These are phyloP conservation scores for Cherax destructor DNA, from an alignment of 1,140 invertebrate genomes.

Conservation along the genomic window DNA sequence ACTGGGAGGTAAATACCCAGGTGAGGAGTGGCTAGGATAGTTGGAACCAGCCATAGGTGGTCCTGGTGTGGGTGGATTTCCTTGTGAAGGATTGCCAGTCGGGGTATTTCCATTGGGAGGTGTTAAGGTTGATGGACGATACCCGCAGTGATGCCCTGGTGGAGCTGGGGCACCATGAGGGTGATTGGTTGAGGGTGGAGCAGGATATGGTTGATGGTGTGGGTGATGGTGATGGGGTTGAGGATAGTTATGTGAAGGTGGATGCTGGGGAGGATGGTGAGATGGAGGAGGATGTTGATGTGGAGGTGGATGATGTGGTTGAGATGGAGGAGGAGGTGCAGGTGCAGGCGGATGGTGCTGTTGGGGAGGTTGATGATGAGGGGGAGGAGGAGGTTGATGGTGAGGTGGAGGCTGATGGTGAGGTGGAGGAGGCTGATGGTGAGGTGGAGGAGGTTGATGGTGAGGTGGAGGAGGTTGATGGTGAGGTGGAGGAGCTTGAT, in stretches of 20 bases:
- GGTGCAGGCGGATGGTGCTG: slow-evolving; percentile 73
- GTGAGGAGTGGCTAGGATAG: slow-evolving; percentile 53
- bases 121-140: slow-evolving; percentile 44
- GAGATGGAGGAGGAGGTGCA: slow-evolving; percentile 78
- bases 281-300: slow-evolving; percentile 70
- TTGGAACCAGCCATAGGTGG: slow-evolving; percentile 24
- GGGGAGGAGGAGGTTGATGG: slow-evolving; percentile 71
- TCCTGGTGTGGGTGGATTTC: slow-evolving; percentile 18
- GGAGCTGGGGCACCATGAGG: slow-evolving; percentile 21
- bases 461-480: background rate
- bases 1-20: slow-evolving; percentile 41
- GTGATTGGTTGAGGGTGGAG: slow-evolving; percentile 54
- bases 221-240: slow-evolving; percentile 77
- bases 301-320: slow-evolving; percentile 80
- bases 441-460: slow-evolving; percentile 76
- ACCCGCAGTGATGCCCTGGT: slow-evolving; percentile 54
- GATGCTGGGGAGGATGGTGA: slow-evolving; percentile 65
- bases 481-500: slow-evolving; percentile 14
- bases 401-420: slow-evolving; percentile 78
- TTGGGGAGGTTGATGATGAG: slow-evolving; percentile 74
- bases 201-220: slow-evolving; percentile 73
- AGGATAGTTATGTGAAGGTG: slow-evolving; percentile 64
- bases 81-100: slow-evolving; percentile 17
- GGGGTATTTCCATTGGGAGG: slow-evolving; percentile 16
- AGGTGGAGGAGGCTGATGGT: slow-evolving; percentile 79